Evolutionary conservation across 2,797 vertebrate species (phyloP).

Genomic region (Leontopithecus rosalia): DNA sequence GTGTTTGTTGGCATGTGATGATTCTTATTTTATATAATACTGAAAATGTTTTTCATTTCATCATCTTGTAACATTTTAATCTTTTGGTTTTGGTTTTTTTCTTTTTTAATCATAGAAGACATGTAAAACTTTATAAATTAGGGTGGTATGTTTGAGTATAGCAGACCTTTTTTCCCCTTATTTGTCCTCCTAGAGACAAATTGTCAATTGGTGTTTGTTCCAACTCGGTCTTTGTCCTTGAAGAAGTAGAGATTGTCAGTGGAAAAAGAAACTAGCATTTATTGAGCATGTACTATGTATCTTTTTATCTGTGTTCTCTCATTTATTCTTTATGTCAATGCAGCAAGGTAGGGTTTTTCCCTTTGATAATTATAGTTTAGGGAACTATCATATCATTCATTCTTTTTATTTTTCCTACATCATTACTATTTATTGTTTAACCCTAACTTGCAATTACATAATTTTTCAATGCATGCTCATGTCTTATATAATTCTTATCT

Average conservation of each 20-base stretch:
- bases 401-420: background rate
- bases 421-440: background rate
- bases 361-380: background rate
- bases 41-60: constrained; percentile 30
- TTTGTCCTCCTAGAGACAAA: background rate
- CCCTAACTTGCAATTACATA: background rate
- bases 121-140: background rate
- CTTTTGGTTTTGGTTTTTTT: background rate
- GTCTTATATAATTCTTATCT: constrained; percentile 7
- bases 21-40: constrained; percentile 3
- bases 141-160: background rate
- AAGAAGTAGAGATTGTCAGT: background rate
- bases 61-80: constrained; percentile 4
- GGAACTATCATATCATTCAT: background rate
- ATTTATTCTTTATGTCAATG: background rate
- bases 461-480: background rate
- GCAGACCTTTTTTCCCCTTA: background rate
- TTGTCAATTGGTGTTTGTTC: constrained; percentile 2
- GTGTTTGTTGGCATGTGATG: background rate
- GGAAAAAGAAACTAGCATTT: background rate
- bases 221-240: background rate
- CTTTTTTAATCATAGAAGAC: background rate
- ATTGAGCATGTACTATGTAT: background rate
- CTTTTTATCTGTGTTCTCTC: background rate
- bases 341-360: background rate